Evolutionary conservation across 2,797 vertebrate genomes (phyloP).

Genomic region (Pogonophryne albipinna): DNA sequence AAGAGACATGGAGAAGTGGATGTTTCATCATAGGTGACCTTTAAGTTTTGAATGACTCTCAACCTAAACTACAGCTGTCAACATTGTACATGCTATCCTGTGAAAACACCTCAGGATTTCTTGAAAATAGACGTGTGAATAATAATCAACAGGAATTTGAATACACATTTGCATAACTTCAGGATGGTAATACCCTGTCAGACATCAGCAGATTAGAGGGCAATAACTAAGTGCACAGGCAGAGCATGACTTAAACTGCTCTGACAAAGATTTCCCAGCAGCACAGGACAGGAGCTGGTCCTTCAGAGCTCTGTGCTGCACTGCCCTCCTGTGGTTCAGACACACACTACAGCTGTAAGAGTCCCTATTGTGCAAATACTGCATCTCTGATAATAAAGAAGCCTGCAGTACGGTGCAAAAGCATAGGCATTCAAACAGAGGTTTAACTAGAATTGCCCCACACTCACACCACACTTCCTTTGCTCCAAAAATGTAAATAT

Average conservation of each 20-base stretch:
- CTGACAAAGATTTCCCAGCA: conserved; percentile 2
- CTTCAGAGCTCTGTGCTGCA: conserved; percentile 12
- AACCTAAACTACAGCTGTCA: too few species aligned
- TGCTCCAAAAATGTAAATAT: too few species aligned
- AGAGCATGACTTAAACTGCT: not conserved
- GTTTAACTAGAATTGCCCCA: too few species aligned
- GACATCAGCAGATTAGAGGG: not conserved
- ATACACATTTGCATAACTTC: not conserved
- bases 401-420: not conserved
- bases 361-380: not conserved
- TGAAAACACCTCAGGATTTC: too few species aligned
- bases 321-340: conserved; percentile 49
- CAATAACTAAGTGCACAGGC: not conserved
- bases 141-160: not conserved
- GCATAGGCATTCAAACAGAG: not conserved
- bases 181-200: not conserved
- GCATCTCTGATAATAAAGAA: not conserved
- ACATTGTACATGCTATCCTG: too few species aligned
- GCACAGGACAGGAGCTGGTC: not conserved
- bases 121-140: too few species aligned
- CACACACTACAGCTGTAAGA: conserved; percentile 10
- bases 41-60: too few species aligned
- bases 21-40: too few species aligned
- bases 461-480: too few species aligned
- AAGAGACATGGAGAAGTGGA: too few species aligned